Evolutionary conservation across 2,888 invertebrate genomes (phyloP), one percentile per base, ranked within the genome.

Genomic region (Yponomeuta cagnagella): DNA sequence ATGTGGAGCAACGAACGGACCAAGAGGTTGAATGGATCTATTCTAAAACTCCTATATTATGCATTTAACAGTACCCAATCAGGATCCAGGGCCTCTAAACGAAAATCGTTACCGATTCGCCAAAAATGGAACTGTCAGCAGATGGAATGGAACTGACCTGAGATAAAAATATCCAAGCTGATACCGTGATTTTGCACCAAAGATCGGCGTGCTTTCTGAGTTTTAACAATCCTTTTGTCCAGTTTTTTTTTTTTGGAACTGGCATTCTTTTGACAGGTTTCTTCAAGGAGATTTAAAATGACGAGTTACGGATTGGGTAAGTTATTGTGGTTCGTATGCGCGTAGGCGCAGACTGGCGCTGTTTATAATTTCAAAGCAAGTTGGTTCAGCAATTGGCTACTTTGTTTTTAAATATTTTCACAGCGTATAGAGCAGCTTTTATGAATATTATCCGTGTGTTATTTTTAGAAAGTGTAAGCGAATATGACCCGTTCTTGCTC

Each of bases 1-100:
- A 80, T 81, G 77, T 80, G 70, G 68, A 70, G 68, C 72, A 65
- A 69, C 66, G 69, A 48, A 33, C 31, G 5, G 43, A 15, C 48
- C 48, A 79, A 78, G 74, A 77, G 77, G 77, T 83, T 84, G 80
- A 82, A 83, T 85, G 83, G 82, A 15, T 82, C 87, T 89, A 88
- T 88, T 88, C 84, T 87, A 86, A 87, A 82, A 83, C 84, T 87
- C 86, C 87, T 90, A 82, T 87, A 88, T 89, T 85, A 90, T 91
- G 86, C 79, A 90, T 86, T 83, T 84, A 80, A 82, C 76, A 73
- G 77, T 81, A 80, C 75, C 85, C 85, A 87, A 89, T 89, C 81
- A 79, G 79, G 79, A 77, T 75, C 77, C 76, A 76, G 77, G 77
- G 73, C 76, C 74, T 2, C 80, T 86, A 85, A 87, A 85, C 84